phyloP scores from a whole-genome alignment of 1,140 invertebrate genomes.

The Magallana ariakensis region DNA sequence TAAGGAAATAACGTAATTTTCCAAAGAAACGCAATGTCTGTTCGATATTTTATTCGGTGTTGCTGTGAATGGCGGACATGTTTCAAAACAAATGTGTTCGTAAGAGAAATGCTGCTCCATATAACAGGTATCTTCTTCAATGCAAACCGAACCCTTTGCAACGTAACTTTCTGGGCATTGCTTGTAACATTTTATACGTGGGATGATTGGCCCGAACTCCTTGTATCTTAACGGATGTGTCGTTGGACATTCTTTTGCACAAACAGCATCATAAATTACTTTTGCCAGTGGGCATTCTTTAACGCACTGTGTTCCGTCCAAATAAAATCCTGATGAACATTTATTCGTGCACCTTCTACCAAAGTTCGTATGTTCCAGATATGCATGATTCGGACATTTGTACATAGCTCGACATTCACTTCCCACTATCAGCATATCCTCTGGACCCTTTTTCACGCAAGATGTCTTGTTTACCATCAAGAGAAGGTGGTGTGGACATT shows the following conservation, averaged over 20 bases:
- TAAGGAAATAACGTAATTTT: neutral
- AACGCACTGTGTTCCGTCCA: neutral
- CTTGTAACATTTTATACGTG: neutral
- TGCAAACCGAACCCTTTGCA: neutral
- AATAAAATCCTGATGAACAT: constrained; percentile 5
- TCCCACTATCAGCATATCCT: constrained; percentile 4
- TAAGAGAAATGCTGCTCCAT: neutral
- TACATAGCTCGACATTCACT: neutral
- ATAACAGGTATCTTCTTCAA: neutral
- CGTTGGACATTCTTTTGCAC: neutral
- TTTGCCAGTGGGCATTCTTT: constrained; percentile 35
- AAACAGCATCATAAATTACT: neutral
- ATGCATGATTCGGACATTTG: constrained; percentile 21
- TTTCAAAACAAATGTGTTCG: neutral
- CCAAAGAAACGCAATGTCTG: neutral
- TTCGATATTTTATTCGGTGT: neutral
- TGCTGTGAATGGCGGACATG: neutral
- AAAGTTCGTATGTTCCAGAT: constrained; percentile 33
- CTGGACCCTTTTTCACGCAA: constrained; percentile 12
- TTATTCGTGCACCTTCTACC: constrained; percentile 37
- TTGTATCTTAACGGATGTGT: constrained; percentile 14
- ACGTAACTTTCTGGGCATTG: neutral
- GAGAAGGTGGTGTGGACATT: constrained; percentile 27
- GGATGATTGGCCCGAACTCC: neutral
- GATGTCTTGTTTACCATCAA: constrained; percentile 12